Conservation (phyloP, 2,113 vertebrate species). For the Crotalus tigris region DNA sequence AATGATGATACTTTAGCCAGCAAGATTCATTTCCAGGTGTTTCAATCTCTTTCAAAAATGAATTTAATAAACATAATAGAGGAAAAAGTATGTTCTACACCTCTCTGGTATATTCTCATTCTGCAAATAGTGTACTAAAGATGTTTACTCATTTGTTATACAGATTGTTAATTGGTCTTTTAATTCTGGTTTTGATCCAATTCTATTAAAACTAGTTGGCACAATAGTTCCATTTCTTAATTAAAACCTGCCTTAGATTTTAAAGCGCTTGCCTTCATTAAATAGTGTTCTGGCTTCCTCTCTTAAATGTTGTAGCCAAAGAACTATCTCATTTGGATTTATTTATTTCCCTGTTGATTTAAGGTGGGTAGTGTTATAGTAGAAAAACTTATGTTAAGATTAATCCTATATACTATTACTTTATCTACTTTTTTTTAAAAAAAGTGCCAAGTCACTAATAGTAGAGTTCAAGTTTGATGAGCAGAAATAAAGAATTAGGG, state of each 20-base stretch:
- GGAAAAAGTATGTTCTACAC: not conserved
- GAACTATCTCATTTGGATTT: conserved; percentile 12
- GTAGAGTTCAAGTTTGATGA: not conserved
- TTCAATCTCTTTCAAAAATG: not conserved
- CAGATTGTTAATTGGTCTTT: conserved; percentile 13
- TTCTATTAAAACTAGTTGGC: conserved; percentile 22
- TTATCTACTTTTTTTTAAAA: not conserved
- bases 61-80: not conserved
- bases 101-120: conserved; percentile 6
- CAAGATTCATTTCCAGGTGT: not conserved
- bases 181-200: not conserved
- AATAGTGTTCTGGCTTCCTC: not conserved
- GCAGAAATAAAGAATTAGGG: not conserved
- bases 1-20: not conserved
- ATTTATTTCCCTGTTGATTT: not conserved
- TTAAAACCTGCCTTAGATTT: conserved; percentile 23
- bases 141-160: not conserved
- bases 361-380: not conserved
- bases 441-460: not conserved
- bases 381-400: not conserved
- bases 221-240: not conserved
- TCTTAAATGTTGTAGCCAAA: not conserved
- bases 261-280: not conserved
- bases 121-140: not conserved
- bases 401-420: not conserved